Evolutionary conservation across 2,797 vertebrate genomes (phyloP), one percentile per base, ranked within the genome.

Genomic region (Hyperoplus lanceolatus): DNA sequence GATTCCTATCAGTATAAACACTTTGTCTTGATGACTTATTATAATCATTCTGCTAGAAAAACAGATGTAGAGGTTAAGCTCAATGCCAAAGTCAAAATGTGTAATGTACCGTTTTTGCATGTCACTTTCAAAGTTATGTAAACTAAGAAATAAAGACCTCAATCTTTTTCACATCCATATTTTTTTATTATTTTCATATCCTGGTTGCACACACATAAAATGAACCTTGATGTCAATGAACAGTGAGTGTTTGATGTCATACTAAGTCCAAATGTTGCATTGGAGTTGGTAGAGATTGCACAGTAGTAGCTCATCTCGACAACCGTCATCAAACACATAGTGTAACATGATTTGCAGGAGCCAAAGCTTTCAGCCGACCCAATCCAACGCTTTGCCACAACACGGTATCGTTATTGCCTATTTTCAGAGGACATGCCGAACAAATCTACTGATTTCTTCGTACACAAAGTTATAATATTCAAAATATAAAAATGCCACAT

Each of bases 401-500:
- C 77, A 82, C 60, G 55, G 67, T 84, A 73, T 68, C 70, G 62
- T 93, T 94, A 93, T 94, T 95, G 93, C 93, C 88, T 79, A 73
- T 61, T 73, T 61, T 82, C 75, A 68, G 85, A 77, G 85, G 86
- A 93, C 90, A 94, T 93, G 93, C 84, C 84, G 82, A 71, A 82
- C 75, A 81, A 80, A 77, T 81, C 61, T 65, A 83, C 69, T 54
- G 43, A 59, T 81, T 70, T 81, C 50, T 74, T 80, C 63, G 83
- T 85, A 85, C 80, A 84, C 80, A 85, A 89, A 84, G 80, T 78
- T 86, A 89, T 89, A 77, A 77, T 88, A 89, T 88, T 87, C 82
- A 88, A 92, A 90, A 92, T 93, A 94, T 83, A 92, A 94, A 29
- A 94, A 95, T 73, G 85, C 82, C 85, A 94, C 90, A 89, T 94